Base-by-base conservation (phyloP, 2,113 vertebrate species). In the Rhagologus leucostigma region DNA sequence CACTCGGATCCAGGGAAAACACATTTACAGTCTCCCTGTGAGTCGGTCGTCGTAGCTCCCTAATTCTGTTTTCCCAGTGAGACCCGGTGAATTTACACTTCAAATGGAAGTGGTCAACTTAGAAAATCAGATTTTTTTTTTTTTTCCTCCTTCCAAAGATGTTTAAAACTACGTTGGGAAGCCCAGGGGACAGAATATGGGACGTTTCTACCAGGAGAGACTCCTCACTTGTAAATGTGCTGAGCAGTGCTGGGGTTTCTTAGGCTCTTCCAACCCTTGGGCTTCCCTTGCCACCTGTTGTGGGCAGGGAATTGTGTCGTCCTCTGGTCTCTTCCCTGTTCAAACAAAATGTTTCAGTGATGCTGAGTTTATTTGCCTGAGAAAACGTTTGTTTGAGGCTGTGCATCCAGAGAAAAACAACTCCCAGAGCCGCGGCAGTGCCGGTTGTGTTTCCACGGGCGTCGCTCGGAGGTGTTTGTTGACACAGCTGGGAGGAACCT, bases 231-330 rank as follows among this genome's bases (percentile, higher is more conserved):
- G 30, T 8, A 0, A 12, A 7, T 0, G 1, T n/a, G 70, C 65
- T 27, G 37, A 59, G 21, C 46, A 18, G 0, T 9, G 21, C 49
- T 57, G 60, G 50, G 11, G 3, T 16, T 29, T 6, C 22, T 63
- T 13, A 3, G 13, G 29, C 19, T 39, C 10, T 42, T 6, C 1
- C n/a, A 68, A 3, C 21, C 50, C 9, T 0, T 5, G 73, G 49
- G 39, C 30, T 64, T 71, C 42, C 35, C 50, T 74, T 52, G 10
- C 74, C 0, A 0, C 1, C 2, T 39, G n/a, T 16, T 2, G 3
- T 14, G 69, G 74, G 46, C 21, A 27, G 50, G 78, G 39, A 35
- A 11, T 22, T 74, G 27, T 6, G 2, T 33, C 10, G 0, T 49
- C 20, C 80, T 42, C 56, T 60, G 56, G 2, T 53, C 52, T 75